These are phyloP conservation scores for Pelvicachromis taeniatus DNA, from an alignment of 2,113 vertebrate genomes.

Conservation along the genomic window DNA sequence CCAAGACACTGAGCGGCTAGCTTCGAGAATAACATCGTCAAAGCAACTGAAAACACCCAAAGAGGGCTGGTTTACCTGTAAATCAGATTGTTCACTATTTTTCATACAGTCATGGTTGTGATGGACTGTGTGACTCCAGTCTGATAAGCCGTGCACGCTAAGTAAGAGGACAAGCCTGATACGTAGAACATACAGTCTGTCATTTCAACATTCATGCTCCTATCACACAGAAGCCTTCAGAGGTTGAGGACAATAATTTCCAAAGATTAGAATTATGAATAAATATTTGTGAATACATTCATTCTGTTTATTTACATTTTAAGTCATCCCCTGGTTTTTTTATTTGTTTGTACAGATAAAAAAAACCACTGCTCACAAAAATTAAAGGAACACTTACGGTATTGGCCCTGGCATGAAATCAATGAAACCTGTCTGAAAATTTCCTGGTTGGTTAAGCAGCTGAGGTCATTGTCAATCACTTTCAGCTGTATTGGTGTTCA, in stretches of 20 bases:
- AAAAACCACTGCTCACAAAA: too few relatives aligned
- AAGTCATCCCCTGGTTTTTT: neutral
- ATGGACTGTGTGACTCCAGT: neutral
- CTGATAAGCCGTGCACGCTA: neutral
- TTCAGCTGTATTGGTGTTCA: too few relatives aligned
- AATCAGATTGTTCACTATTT: too few relatives aligned
- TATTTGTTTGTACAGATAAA: neutral
- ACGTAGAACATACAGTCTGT: neutral
- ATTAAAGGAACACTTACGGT: too few relatives aligned
- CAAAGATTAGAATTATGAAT: neutral
- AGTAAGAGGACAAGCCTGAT: neutral
- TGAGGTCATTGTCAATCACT: too few relatives aligned
- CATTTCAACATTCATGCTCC: neutral
- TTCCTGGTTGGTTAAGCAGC: too few relatives aligned
- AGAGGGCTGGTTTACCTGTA: neutral
- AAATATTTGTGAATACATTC: neutral
- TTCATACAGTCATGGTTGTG: neutral
- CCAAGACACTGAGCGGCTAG: neutral
- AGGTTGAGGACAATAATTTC: neutral
- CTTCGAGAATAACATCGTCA: neutral
- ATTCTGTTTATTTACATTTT: neutral
- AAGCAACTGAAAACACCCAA: fast-evolving
- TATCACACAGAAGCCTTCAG: fast-evolving
- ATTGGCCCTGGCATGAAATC: too few relatives aligned
- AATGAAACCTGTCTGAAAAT: too few relatives aligned